Evolutionary conservation across 35 echinoderm and acorn worm genomes (phyloP).

Genomic region (Apostichopus californicus): DNA sequence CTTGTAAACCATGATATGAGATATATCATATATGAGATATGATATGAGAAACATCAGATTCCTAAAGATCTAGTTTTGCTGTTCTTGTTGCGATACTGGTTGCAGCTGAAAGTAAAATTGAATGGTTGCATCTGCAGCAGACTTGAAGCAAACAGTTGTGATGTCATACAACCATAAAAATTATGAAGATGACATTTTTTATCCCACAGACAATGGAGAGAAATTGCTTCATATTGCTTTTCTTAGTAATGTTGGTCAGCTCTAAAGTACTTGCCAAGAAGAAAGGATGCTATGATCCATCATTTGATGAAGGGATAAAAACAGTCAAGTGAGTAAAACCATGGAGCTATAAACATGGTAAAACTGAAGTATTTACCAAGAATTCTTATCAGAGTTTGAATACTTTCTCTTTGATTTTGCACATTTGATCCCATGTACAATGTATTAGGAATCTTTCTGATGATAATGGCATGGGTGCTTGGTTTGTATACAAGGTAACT

Average conservation of each 20-base stretch:
- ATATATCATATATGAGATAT: no score
- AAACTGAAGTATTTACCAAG: no score
- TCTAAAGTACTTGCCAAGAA: not conserved
- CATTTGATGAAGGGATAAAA: conserved; percentile 12
- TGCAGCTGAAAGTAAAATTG: no score
- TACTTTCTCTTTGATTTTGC: not conserved
- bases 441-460: not conserved
- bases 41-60: no score
- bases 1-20: no score
- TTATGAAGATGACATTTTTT: not conserved
- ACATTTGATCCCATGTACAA: not conserved
- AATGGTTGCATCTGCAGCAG: no score
- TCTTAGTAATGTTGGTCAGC: not conserved
- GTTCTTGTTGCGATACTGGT: no score
- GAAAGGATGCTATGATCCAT: conserved; percentile 34
- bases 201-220: not conserved
- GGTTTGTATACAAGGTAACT: not conserved
- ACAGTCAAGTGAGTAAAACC: not conserved
- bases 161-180: no score
- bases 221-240: not conserved
- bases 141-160: no score
- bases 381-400: no score
- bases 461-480: not conserved
- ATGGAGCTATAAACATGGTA: not conserved
- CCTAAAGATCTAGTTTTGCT: no score